Evolutionary conservation across 1,140 invertebrate species (phyloP).

Genomic region (Mya arenaria): DNA sequence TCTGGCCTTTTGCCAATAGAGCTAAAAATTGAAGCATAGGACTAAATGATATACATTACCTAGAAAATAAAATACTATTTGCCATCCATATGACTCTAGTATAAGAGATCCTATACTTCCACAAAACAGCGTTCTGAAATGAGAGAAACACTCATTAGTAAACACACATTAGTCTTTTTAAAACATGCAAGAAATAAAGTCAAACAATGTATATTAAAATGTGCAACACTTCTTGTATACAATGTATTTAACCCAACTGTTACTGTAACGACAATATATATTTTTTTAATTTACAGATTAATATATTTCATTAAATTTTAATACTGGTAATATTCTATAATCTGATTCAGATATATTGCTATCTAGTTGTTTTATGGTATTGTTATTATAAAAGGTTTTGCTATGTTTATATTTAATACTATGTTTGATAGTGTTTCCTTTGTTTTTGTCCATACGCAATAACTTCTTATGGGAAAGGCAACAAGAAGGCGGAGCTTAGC

Average conservation of each 20-base stretch:
- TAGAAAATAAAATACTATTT: slow-evolving; percentile 86
- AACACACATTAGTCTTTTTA: neutral
- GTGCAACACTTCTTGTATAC: neutral
- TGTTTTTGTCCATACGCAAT: too few relatives aligned
- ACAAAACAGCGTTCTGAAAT: slow-evolving; percentile 86
- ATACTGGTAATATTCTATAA: too few relatives aligned
- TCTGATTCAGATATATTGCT: too few relatives aligned
- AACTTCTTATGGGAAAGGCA: too few relatives aligned
- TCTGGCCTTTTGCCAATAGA: too few relatives aligned
- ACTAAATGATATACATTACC: slow-evolving; percentile 80
- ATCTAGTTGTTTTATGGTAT: too few relatives aligned
- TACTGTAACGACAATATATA: neutral
- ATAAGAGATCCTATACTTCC: slow-evolving; percentile 87
- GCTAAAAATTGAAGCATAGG: neutral
- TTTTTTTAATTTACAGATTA: neutral
- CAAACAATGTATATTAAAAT: neutral
- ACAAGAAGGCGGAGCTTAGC: too few relatives aligned
- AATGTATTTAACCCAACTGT: neutral
- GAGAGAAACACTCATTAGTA: slow-evolving; percentile 48
- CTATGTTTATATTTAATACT: too few relatives aligned
- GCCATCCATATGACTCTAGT: slow-evolving; percentile 87
- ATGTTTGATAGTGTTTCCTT: too few relatives aligned
- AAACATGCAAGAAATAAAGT: neutral
- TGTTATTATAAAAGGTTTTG: too few relatives aligned
- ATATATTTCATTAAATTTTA: too few relatives aligned